Evolutionary conservation across 1,140 invertebrate species (phyloP).

Genomic region (Drosophila trapezifrons): DNA sequence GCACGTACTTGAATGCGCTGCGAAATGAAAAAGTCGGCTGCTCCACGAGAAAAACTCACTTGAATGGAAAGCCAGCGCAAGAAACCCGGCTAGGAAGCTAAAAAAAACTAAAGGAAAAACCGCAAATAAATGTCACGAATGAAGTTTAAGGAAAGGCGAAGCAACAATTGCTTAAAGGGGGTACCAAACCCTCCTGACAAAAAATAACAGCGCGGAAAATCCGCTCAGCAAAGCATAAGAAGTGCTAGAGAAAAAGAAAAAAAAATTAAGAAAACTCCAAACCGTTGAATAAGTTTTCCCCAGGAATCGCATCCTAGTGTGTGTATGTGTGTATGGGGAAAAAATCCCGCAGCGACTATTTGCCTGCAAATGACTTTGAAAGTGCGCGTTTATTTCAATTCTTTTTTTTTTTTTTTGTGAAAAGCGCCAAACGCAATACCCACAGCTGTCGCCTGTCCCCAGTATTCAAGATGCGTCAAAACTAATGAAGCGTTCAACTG

Average conservation of each 20-base stretch:
- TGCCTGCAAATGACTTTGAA: constrained; percentile 75
- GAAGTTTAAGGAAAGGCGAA: constrained; percentile 61
- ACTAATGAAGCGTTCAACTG: constrained; percentile 69
- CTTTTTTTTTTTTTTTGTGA: constrained; percentile 11
- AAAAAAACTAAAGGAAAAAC: constrained; percentile 36
- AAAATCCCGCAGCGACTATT: constrained; percentile 57
- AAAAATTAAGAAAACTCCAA: constrained; percentile 66
- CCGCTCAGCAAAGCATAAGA: constrained; percentile 49
- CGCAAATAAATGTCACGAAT: constrained; percentile 78
- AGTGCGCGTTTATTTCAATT: constrained; percentile 74
- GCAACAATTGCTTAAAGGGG: constrained; percentile 61
- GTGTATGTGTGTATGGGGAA: constrained; percentile 2
- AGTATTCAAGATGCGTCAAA: constrained; percentile 47
- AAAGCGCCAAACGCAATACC: constrained; percentile 22
- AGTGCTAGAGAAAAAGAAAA: constrained; percentile 20
- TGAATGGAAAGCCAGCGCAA: constrained; percentile 39
- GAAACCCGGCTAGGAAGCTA: constrained; percentile 18
- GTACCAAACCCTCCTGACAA: constrained; percentile 20
- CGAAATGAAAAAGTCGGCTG: constrained; percentile 51
- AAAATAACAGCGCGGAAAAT: constrained; percentile 68
- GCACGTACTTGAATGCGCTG: constrained; percentile 61
- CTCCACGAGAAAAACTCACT: constrained; percentile 37
- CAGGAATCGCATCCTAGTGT: neutral
- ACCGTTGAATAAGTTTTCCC: constrained; percentile 51
- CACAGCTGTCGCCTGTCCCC: constrained; percentile 34